Evolutionary conservation across 1,140 invertebrate genomes (phyloP).

Genomic region (Copidosoma floridanum): DNA sequence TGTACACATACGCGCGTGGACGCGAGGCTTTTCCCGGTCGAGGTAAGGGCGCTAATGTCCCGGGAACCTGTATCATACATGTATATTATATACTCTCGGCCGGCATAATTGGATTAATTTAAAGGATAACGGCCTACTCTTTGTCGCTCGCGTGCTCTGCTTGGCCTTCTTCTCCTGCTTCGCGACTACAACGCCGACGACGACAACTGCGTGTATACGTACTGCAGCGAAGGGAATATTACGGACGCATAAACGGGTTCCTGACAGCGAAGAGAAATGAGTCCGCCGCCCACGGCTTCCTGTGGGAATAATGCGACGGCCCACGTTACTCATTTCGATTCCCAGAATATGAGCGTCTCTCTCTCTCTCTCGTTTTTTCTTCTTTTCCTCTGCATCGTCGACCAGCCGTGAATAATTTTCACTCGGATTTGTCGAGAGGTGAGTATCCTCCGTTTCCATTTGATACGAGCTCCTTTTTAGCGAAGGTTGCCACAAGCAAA

Average conservation of each 20-base stretch:
- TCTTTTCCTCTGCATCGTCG: slow-evolving; percentile 16
- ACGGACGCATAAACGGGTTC: slow-evolving; percentile 17
- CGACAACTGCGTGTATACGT: no score
- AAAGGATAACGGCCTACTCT: slow-evolving; percentile 26
- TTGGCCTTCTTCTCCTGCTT: neutral
- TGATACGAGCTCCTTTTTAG: no score
- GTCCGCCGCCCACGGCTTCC: slow-evolving; percentile 21
- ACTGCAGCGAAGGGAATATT: no score
- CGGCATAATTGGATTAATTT: slow-evolving; percentile 42
- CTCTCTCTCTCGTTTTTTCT: no score
- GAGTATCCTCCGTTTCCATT: neutral
- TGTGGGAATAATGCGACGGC: slow-evolving; percentile 19
- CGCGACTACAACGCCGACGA: neutral
- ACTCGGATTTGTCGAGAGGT: slow-evolving; percentile 7
- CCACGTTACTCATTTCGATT: slow-evolving; percentile 21
- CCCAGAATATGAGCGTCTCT: slow-evolving; percentile 16
- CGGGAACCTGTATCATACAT: no score
- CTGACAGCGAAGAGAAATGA: slow-evolving; percentile 22
- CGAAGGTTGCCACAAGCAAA: no score
- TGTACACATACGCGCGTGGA: slow-evolving; percentile 2
- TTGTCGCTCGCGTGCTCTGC: neutral
- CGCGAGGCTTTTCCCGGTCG: neutral
- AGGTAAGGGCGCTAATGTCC: slow-evolving; percentile 19
- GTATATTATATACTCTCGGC: slow-evolving; percentile 17
- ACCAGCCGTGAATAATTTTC: slow-evolving; percentile 13